Conservation (phyloP, 2,888 invertebrate genomes). For the Dorcus parallelipipedus region DNA sequence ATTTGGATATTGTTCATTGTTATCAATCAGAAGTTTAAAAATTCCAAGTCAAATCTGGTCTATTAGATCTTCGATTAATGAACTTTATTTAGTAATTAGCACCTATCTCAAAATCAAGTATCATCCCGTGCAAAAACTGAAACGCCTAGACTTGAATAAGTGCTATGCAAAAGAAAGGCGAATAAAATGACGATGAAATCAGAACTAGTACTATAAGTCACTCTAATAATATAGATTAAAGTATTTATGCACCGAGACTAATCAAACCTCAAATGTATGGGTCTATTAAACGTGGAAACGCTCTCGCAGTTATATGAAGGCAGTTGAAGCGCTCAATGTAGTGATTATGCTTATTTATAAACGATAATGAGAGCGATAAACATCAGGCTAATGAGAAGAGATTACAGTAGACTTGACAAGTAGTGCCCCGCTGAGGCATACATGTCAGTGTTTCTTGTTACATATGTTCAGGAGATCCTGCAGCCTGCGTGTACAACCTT, state of each 20-base stretch:
- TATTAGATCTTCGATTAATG: no score
- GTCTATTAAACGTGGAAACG: not conserved
- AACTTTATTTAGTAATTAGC: no score
- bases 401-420: constrained; percentile 20
- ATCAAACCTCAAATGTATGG: not conserved
- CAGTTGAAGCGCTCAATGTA: constrained; percentile 9
- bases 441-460: constrained; percentile 12
- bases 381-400: constrained; percentile 25
- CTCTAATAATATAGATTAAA: no score
- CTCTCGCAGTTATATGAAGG: not conserved
- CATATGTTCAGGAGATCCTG: not conserved
- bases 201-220: no score
- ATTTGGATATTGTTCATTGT: no score
- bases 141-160: no score
- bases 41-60: no score
- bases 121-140: no score
- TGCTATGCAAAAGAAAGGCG: no score
- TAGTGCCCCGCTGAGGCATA: constrained; percentile 19
- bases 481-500: not conserved
- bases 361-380: constrained; percentile 25
- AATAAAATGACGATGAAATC: no score
- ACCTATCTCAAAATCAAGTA: no score
- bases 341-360: constrained; percentile 19
- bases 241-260: not conserved
- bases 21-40: no score